Evolutionary conservation across 2,888 invertebrate species (phyloP).

Genomic region (Microdon myrmicae): DNA sequence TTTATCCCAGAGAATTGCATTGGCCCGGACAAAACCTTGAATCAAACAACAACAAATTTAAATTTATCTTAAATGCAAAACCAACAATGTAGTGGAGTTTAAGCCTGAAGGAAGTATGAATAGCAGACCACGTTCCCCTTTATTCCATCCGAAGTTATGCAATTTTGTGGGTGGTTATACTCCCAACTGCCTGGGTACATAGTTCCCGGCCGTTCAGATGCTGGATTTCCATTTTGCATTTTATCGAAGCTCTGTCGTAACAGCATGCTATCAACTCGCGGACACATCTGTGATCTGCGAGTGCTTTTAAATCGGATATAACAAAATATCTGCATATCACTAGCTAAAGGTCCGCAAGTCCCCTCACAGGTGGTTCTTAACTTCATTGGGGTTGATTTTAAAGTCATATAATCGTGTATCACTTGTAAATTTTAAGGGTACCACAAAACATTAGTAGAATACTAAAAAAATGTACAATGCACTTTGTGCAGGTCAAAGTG

Average conservation of each 20-base stretch:
- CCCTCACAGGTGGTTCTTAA: no score
- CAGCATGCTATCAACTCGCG: conserved; percentile 1
- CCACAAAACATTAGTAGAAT: no score
- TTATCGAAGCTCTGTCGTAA: conserved; percentile 16
- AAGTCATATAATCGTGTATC: no score
- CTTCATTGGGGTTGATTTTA: no score
- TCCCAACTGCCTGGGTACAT: conserved; percentile 21
- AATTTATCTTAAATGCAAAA: conserved; percentile 31
- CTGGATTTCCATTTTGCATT: conserved; percentile 12
- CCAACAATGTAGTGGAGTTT: conserved; percentile 1
- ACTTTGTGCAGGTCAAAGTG: no score
- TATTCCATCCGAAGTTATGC: conserved; percentile 30
- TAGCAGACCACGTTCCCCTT: conserved; percentile 4
- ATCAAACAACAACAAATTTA: conserved; percentile 16
- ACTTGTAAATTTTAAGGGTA: no score
- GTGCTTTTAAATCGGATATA: conserved; percentile 6
- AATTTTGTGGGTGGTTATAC: conserved; percentile 38
- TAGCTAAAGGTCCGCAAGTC: no score
- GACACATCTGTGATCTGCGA: conserved; percentile 25
- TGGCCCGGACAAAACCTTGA: neutral
- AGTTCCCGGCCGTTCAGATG: conserved; percentile 11
- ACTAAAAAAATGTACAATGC: no score
- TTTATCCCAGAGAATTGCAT: conserved; percentile 37
- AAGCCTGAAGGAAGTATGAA: neutral
- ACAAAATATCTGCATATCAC: no score